Evolutionary conservation across 2,888 invertebrate genomes (phyloP), one percentile per base, ranked within the genome.

Genomic region (Gisinianus flammeolus): DNA sequence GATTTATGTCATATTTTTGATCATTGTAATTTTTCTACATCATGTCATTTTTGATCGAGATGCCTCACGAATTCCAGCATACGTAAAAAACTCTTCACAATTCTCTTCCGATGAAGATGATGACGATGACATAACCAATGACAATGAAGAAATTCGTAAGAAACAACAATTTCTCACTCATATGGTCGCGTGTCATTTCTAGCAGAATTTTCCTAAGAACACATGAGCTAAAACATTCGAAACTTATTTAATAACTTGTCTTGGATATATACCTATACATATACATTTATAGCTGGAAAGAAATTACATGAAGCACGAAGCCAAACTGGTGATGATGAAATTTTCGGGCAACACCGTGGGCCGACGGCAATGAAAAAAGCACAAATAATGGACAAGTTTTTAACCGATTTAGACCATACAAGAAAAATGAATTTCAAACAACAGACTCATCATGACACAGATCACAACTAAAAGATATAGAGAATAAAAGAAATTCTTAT

Each of bases 81-180:
- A 81, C 71, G 82, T 83, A 0, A 82, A 82, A 73, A 69, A 78
- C 0, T 81, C 83, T 6, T 52, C 80, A 26, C 82, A 82, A 74
- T 83, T 83, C 35, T 75, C 75, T 2, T 69, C 75, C 5, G 73
- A 76, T 31, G 73, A 79, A 16, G 78, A 76, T 33, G 70, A 58
- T 4, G 69, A 62, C 2, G 56, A 22, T 22, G 24, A 56, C 4
- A 19, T 22, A 2, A 22, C 3, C 2, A n/a, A 62, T 10, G 66
- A 64, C 8, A 64, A 2, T 28, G 66, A 64, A 24, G 71, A 70
- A 52, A 44, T 44, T 72, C 19, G 64, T 70, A 54, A 76, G 33
- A 26, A 62, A 58, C 26, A 35, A 24, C 64, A 64, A 64, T 24
- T 26, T 12, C n/a, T n/a, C n/a, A n/a, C n/a, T 58, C 10, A 52